These are phyloP conservation scores for Polyodon spathula DNA, from an alignment of 2,113 vertebrate species.

Conservation along the genomic window DNA sequence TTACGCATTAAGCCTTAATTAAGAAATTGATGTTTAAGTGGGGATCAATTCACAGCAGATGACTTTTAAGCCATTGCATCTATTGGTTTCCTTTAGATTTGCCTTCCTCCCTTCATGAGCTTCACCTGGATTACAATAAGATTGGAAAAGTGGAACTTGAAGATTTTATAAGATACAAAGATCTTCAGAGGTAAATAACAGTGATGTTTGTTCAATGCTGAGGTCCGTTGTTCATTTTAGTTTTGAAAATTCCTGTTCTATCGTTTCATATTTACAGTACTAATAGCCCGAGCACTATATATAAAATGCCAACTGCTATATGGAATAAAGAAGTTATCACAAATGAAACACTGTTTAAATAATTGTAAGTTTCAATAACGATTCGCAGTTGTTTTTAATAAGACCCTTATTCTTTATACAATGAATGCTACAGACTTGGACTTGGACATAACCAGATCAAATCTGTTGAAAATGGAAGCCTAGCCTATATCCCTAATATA, in stretches of 20 bases:
- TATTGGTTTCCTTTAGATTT: constrained; percentile 53
- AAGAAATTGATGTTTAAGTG: too few species aligned
- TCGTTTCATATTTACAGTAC: too few species aligned
- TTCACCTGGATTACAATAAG: constrained; percentile 90
- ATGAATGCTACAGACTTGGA: constrained; percentile 65
- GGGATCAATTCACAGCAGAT: neutral
- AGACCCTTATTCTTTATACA: neutral
- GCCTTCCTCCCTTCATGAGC: constrained; percentile 75
- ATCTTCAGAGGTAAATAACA: constrained; percentile 74
- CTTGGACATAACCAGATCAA: constrained; percentile 87
- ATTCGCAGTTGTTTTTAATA: too few species aligned
- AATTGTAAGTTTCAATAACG: too few species aligned
- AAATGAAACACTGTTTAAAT: too few species aligned
- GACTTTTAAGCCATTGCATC: constrained; percentile 9
- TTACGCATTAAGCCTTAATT: too few species aligned
- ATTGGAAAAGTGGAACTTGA: constrained; percentile 80
- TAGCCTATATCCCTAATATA: constrained; percentile 71
- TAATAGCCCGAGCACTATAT: too few species aligned
- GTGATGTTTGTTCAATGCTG: too few species aligned
- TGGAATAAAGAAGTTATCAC: too few species aligned
- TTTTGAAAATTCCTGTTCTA: too few species aligned
- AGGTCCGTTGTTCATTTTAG: too few species aligned
- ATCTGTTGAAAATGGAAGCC: constrained; percentile 84
- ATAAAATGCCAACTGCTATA: too few species aligned
- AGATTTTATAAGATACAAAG: constrained; percentile 85